Percentiles rank a stretch among this genome's conserved stretches.
Conservation (phyloP, 2,797 vertebrate genomes). For the Oophaga sylvatica region DNA sequence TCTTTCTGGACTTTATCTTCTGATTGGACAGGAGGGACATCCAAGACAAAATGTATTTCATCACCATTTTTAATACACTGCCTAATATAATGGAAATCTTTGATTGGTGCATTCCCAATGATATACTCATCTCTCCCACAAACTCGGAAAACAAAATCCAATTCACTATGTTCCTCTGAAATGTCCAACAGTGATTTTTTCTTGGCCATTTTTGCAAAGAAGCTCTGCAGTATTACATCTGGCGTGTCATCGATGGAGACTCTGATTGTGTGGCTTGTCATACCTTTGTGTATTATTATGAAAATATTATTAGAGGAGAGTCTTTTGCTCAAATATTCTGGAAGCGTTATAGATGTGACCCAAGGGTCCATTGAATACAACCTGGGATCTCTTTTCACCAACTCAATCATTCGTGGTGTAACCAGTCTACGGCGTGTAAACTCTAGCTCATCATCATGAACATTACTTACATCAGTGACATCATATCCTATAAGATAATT, state of each 20-base stretch:
- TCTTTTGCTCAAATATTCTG: slow-evolving; percentile 88
- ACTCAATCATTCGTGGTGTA: slow-evolving; percentile 88
- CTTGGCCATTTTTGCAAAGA: slow-evolving; percentile 90
- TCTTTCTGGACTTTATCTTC: slow-evolving; percentile 90
- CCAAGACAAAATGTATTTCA: slow-evolving; percentile 92
- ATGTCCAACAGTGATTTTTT: slow-evolving; percentile 90
- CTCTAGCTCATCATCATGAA: slow-evolving; percentile 96
- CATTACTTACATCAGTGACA: slow-evolving; percentile 94
- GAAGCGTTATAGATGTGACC: slow-evolving; percentile 86
- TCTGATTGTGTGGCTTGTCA: slow-evolving; percentile 93
- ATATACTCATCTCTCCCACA: slow-evolving; percentile 96
- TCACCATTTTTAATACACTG: slow-evolving; percentile 93
- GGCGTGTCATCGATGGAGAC: slow-evolving; percentile 90
- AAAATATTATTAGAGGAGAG: slow-evolving; percentile 85
- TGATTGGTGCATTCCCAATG: slow-evolving; percentile 86
- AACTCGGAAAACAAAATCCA: slow-evolving; percentile 90
- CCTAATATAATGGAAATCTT: slow-evolving; percentile 93
- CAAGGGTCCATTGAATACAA: slow-evolving; percentile 96
- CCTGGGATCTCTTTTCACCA: slow-evolving; percentile 83
- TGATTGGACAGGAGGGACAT: slow-evolving; percentile 81
- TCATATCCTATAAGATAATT: slow-evolving; percentile 94
- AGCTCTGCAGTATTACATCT: slow-evolving; percentile 80
- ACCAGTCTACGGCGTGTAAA: slow-evolving; percentile 93
- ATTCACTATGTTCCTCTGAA: slow-evolving; percentile 81
- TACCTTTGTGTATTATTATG: slow-evolving; percentile 87